Evolutionary conservation across 2,888 invertebrate species (phyloP), one percentile per base, ranked within the genome.

Genomic region (Lochmaea crataegi): DNA sequence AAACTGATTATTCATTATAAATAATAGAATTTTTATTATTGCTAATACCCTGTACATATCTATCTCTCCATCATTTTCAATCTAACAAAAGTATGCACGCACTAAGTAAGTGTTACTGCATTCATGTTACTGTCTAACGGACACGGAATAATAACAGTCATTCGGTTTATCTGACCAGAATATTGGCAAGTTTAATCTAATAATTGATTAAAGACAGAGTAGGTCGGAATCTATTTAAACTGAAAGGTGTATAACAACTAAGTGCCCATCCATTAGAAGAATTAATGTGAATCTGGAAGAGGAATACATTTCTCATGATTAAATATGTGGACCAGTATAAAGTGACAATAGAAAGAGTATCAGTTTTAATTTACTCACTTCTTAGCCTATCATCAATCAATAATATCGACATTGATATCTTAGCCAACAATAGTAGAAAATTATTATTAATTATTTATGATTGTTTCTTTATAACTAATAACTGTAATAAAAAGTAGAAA

Each of bases 41-140:
- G 26, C 26, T 2, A 32, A 32, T 32, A 32, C 26, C 26, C 4
- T 4, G 26, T 32, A 32, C 4, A 5, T 26, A 26, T n/a, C n/a
- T n/a, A n/a, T 41, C 53, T n/a, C 5, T 64, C 42, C 11, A 53
- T 65, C 66, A 57, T 18, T 45, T 67, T 58, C 32, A 67, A 57
- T 67, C 26, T 58, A 58, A 22, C 18, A 45, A 56, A 66, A 57
- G 41, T 18, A 61, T 14, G 51, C 60, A 61, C 45, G n/a, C n/a
- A n/a, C n/a, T n/a, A n/a, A n/a, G n/a, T 16, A 69, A 53, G 69
- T 68, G 68, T 61, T 57, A 38, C 51, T 56, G 12, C 9, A 51
- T 10, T 60, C 12, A 68, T 48, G 63, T 69, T 63, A 69, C 42
- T 56, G 69, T 26, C 69, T 69, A 69, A 69, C 69, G 69, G 69